Conservation (phyloP, 2,113 vertebrate genomes). For the Ursus arctos region DNA sequence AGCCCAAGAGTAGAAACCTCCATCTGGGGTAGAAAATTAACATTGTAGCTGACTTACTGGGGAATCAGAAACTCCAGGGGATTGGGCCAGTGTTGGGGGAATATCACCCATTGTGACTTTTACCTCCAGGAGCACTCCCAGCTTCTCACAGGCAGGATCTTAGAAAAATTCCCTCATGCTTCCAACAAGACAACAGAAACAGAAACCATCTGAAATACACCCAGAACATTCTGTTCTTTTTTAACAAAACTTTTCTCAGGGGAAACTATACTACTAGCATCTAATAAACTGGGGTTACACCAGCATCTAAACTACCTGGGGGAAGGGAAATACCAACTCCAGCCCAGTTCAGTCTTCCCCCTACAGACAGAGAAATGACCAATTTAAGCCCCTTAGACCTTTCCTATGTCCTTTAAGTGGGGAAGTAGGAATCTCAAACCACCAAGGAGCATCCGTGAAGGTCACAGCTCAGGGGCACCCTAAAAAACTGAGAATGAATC, state of each 20-base stretch:
- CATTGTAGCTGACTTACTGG: not conserved
- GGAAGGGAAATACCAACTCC: not conserved
- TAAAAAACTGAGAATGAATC: not conserved
- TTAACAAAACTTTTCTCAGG: not conserved
- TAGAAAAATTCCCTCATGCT: not conserved
- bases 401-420: not conserved
- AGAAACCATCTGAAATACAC: not conserved
- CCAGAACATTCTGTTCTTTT: not conserved
- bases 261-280: not conserved
- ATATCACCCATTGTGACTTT: not conserved
- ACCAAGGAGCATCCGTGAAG: not conserved
- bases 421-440: not conserved
- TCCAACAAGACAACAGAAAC: not conserved
- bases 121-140: not conserved
- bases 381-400: not conserved
- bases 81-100: accelerated
- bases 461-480: not conserved
- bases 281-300: not conserved
- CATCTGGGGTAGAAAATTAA: not conserved
- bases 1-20: not conserved
- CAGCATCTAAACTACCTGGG: not conserved
- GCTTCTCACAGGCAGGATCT: not conserved
- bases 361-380: not conserved
- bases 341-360: not conserved
- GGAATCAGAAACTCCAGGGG: not conserved